Conservation (phyloP, 2,888 invertebrate species). For the Drosophila lutescens region DNA sequence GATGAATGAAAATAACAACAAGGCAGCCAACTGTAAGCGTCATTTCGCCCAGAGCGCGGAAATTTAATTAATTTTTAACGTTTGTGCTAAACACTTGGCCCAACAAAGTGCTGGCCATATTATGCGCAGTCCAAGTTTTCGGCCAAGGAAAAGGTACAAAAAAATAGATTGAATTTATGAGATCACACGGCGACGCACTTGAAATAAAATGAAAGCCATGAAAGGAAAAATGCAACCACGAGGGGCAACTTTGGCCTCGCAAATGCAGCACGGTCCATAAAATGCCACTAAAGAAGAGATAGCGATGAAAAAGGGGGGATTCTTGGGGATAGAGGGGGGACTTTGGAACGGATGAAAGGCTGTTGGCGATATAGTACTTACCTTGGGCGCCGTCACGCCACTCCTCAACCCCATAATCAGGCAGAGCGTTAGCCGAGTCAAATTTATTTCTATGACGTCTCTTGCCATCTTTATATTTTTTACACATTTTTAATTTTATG, state of each 20-base stretch:
- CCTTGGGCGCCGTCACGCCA: constrained; percentile 87
- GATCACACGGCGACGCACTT: constrained; percentile 59
- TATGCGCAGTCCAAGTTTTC: constrained; percentile 36
- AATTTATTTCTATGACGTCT: constrained; percentile 85
- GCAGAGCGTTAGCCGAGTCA: constrained; percentile 86
- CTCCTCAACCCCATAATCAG: constrained; percentile 90
- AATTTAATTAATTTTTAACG: constrained; percentile 75
- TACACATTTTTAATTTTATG: constrained; percentile 67
- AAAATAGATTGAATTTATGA: constrained; percentile 34
- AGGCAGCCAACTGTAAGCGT: constrained; percentile 15
- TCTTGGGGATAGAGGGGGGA: not conserved
- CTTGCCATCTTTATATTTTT: constrained; percentile 81
- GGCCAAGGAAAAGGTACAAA: constrained; percentile 20
- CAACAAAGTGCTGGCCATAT: constrained; percentile 26
- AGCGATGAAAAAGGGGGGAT: not conserved
- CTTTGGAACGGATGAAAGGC: constrained; percentile 1
- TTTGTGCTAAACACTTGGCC: constrained; percentile 62
- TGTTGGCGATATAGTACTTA: constrained; percentile 57
- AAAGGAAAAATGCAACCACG: constrained; percentile 63
- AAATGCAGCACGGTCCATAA: constrained; percentile 54
- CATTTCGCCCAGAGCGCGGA: constrained; percentile 26
- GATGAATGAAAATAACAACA: constrained; percentile 18
- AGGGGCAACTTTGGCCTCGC: constrained; percentile 9
- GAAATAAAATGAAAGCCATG: constrained; percentile 51
- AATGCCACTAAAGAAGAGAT: constrained; percentile 47